Evolutionary conservation across 2,797 vertebrate genomes (phyloP).

Genomic region (Numenius phaeopus): DNA sequence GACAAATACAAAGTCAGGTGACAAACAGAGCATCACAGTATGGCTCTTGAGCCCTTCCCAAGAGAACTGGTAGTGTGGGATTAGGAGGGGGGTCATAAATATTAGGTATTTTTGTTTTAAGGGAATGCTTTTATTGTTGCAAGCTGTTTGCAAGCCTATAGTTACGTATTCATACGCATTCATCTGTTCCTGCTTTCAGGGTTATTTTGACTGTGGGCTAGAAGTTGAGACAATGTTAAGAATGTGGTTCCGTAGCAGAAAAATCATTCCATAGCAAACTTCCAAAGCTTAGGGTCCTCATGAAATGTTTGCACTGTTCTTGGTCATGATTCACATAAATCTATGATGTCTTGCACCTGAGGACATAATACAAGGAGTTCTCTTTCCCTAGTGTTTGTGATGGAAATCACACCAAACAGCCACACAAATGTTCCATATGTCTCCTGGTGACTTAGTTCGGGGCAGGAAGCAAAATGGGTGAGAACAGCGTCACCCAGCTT

Average conservation of each 20-base stretch:
- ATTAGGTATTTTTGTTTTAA: not conserved
- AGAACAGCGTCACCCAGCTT: not conserved
- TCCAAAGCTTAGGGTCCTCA: not conserved
- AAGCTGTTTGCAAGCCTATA: not conserved
- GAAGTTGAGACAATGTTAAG: not conserved
- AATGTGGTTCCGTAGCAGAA: not conserved
- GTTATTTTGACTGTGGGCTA: not conserved
- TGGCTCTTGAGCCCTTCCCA: not conserved
- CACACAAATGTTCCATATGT: accelerated
- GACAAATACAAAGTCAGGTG: not conserved
- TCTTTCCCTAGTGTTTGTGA: not conserved
- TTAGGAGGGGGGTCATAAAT: not conserved
- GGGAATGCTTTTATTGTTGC: not conserved
- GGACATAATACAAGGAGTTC: not conserved
- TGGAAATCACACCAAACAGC: not conserved
- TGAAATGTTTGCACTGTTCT: not conserved
- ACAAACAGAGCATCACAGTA: not conserved
- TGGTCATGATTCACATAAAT: not conserved
- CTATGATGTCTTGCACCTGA: not conserved
- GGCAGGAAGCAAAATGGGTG: not conserved
- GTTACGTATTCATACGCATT: not conserved
- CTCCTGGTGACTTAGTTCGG: not conserved
- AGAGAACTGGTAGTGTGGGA: not conserved
- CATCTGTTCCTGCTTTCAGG: not conserved
- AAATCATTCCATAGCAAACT: not conserved